Evolutionary conservation across 2,113 vertebrate genomes (phyloP), one percentile per base, ranked within the genome.

Genomic region (Peromyscus californicus): DNA sequence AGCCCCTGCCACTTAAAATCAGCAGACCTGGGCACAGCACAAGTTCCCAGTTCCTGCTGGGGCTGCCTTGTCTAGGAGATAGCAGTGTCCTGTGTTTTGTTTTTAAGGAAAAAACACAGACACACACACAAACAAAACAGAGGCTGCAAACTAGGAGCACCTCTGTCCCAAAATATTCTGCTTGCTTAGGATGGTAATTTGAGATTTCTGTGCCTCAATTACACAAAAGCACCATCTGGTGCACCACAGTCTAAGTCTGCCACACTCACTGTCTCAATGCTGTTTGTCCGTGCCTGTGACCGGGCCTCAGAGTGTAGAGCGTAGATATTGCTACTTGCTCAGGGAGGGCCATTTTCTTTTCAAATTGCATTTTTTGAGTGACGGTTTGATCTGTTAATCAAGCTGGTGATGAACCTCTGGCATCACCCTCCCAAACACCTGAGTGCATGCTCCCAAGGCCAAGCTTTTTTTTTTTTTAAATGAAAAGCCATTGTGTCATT

Each of bases 111-210:
- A 65, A 65, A 84, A 57, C 54, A 54, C 12, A 48, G 45, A 48
- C 54, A 13, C 54, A 15, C 54, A 63, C 57, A 85, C 67, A 89
- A 3, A 84, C 17, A 85, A 90, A 96, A 95, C 42, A 91, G 89
- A 91, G 24, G 19, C 57, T 93, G 33, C 33, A 95, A 91, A 82
- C 3, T 26, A 78, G 45, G 36, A 29, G 31, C 48, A 72, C n/a
- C 61, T 10, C 39, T 54, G 19, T 3, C 36, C 42, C 26, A 51
- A 82, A 72, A n/a, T 39, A 19, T 84, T 88, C 79, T 59, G 61
- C 9, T 6, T 63, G 70, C 59, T 29, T 78, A 69, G 31, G 42
- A 92, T 0, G 67, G n/a, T 63, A 80, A 93, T 63, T 86, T 70
- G 13, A 51, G 72, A 84, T 36, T 94, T 78, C 75, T 31, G 57